Percentiles rank a stretch among this genome's conserved stretches.
Conservation (phyloP, 2,113 vertebrate genomes). For the Arizona elegans region DNA sequence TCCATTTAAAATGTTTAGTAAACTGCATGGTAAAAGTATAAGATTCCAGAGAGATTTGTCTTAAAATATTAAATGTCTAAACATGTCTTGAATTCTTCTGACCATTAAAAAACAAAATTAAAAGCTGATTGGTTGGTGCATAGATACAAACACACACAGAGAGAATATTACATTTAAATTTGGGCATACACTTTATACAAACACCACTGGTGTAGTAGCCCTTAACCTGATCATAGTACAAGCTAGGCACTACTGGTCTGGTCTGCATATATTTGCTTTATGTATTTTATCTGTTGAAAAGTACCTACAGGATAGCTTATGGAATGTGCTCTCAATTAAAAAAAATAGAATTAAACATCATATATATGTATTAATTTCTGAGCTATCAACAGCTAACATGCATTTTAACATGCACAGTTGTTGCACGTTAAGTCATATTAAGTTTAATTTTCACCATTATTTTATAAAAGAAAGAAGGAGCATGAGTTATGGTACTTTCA, state of each 20-base stretch:
- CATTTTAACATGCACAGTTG: neutral
- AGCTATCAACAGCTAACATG: neutral
- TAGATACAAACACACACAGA: neutral
- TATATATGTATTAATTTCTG: neutral
- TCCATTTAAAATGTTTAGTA: neutral
- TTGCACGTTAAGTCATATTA: neutral
- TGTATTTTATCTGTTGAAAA: neutral
- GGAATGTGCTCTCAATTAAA: constrained; percentile 5
- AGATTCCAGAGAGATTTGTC: neutral
- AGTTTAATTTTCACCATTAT: neutral
- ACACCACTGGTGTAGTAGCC: neutral
- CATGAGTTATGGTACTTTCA: neutral
- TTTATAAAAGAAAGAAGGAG: constrained; percentile 20
- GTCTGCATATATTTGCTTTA: neutral
- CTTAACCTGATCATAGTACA: neutral
- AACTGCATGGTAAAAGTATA: neutral
- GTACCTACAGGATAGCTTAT: constrained; percentile 5
- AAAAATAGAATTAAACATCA: constrained; percentile 3
- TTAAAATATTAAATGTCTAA: neutral
- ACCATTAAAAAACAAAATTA: neutral
- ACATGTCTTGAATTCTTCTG: neutral
- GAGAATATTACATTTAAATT: neutral
- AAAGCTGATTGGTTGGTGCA: neutral
- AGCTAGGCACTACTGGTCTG: neutral
- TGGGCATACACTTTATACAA: neutral